Conservation (phyloP, 2,888 invertebrate species). For the Ypsolopha scabrella region DNA sequence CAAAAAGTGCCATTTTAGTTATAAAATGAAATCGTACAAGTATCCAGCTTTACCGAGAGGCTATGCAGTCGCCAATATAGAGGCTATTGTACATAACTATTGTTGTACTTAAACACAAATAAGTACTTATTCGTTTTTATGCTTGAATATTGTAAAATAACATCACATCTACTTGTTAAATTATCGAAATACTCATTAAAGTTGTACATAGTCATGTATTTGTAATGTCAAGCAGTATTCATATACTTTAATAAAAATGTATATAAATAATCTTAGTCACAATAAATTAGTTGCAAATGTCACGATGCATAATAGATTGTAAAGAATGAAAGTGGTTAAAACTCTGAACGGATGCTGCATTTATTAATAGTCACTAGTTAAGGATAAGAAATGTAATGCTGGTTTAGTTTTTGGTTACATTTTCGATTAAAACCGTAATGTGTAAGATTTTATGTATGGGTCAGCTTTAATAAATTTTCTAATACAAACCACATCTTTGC, state of each 20-base stretch:
- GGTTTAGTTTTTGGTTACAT: neutral
- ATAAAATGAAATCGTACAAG: no score
- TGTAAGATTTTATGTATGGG: conserved; percentile 15
- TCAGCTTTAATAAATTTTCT: conserved; percentile 46
- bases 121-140: neutral
- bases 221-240: conserved; percentile 31
- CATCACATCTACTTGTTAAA: neutral
- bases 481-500: neutral
- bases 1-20: neutral
- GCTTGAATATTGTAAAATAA: neutral
- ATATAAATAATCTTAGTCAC: neutral
- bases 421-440: neutral
- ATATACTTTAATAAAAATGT: conserved; percentile 15
- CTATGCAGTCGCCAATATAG: neutral
- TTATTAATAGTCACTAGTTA: conserved; percentile 17
- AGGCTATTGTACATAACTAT: conserved; percentile 2
- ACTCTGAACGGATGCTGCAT: conserved; percentile 14
- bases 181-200: neutral
- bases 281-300: neutral
- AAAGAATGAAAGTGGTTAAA: neutral
- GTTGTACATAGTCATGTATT: conserved; percentile 9
- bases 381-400: neutral
- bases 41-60: neutral
- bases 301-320: neutral
- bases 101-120: neutral